Evolutionary conservation across 2,888 invertebrate genomes (phyloP).

Genomic region (Eumacrocentrus americanus): DNA sequence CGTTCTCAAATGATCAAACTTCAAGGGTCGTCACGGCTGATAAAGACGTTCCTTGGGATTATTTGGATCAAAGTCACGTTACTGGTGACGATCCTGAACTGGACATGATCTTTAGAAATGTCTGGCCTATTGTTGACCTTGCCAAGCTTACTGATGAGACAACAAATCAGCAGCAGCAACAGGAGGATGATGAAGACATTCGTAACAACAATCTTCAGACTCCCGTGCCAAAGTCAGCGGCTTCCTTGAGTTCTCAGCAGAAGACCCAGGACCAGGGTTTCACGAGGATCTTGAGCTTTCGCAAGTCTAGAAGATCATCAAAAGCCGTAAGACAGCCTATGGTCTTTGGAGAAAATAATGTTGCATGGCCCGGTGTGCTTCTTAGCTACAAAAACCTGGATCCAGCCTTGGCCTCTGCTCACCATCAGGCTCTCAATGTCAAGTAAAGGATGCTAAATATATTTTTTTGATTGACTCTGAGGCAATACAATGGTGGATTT

Average conservation of each 20-base stretch:
- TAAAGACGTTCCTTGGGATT: neutral
- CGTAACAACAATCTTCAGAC: neutral
- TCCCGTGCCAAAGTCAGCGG: too few relatives aligned
- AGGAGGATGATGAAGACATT: neutral
- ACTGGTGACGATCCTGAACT: conserved; percentile 9
- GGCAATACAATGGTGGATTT: too few relatives aligned
- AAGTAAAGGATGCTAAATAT: too few relatives aligned
- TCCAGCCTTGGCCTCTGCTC: conserved; percentile 27
- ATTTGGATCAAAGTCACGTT: neutral
- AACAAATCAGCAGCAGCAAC: neutral
- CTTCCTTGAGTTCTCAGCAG: too few relatives aligned
- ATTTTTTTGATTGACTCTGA: too few relatives aligned
- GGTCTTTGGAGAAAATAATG: conserved; percentile 40
- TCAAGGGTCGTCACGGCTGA: conserved; percentile 3
- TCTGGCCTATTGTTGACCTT: conserved; percentile 45
- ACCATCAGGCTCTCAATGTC: conserved; percentile 28
- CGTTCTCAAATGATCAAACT: too few relatives aligned
- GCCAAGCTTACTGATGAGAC: conserved; percentile 37
- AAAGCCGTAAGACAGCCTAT: conserved; percentile 32
- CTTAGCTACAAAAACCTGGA: conserved; percentile 45
- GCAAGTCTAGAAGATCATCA: conserved; percentile 23
- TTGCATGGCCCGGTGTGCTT: conserved; percentile 42
- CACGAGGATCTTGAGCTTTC: conserved; percentile 26
- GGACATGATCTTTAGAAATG: neutral
- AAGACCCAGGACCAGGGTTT: conserved; percentile 7